Conservation (phyloP, 2,888 invertebrate species). For the Cynaeus angustus region DNA sequence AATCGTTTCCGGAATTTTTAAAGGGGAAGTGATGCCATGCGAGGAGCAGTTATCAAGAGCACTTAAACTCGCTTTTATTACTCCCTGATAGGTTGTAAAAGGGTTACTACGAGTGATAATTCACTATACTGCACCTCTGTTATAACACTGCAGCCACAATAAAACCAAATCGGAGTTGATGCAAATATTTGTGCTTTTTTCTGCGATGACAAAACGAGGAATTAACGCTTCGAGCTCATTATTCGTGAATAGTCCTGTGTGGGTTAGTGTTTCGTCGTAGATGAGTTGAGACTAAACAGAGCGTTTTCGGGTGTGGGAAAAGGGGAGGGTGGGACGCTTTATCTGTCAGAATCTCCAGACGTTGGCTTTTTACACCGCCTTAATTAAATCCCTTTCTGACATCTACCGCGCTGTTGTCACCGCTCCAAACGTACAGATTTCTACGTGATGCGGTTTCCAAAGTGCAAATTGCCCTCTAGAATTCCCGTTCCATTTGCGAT, state of each 20-base stretch:
- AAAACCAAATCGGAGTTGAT: slow-evolving; percentile 42
- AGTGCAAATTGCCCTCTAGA: slow-evolving; percentile 69
- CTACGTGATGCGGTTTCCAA: slow-evolving; percentile 72
- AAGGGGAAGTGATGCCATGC: slow-evolving; percentile 64
- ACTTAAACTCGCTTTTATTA: slow-evolving; percentile 72
- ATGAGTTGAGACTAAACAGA: too few relatives aligned
- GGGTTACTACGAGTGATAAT: slow-evolving; percentile 71
- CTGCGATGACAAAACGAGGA: too few relatives aligned
- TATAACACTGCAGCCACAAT: slow-evolving; percentile 47
- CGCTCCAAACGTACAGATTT: slow-evolving; percentile 70
- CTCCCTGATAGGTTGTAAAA: slow-evolving; percentile 72
- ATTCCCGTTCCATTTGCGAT: slow-evolving; percentile 62
- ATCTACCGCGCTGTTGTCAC: slow-evolving; percentile 71
- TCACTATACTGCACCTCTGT: slow-evolving; percentile 65
- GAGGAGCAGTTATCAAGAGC: slow-evolving; percentile 70
- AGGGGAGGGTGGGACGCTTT: slow-evolving; percentile 5
- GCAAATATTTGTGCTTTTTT: slow-evolving; percentile 33
- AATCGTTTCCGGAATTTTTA: slow-evolving; percentile 68
- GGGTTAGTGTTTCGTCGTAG: too few relatives aligned
- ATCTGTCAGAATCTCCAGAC: slow-evolving; percentile 51
- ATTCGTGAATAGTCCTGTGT: too few relatives aligned
- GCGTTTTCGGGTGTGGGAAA: too few relatives aligned
- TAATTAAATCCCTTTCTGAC: slow-evolving; percentile 73
- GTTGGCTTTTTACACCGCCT: slow-evolving; percentile 70
- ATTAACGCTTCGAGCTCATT: too few relatives aligned